Base-by-base conservation (phyloP, 2,113 vertebrate genomes). In the Pristiophorus japonicus region DNA sequence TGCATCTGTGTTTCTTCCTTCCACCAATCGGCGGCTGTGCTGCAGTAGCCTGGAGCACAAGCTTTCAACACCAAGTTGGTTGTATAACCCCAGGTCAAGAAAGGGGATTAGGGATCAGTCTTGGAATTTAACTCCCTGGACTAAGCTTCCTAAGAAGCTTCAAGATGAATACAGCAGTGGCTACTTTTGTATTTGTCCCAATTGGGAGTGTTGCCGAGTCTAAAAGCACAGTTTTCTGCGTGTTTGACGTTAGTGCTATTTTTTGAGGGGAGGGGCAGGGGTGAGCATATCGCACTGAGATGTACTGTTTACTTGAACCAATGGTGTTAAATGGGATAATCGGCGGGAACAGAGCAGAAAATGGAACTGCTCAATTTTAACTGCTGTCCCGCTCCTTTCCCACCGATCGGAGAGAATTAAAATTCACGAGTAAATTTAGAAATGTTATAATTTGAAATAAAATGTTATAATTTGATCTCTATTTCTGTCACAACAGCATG, bases 11-110 rank as follows among this genome's bases (percentile, higher is more conserved):
- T 51, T 51, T 51, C 45, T 51, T 94, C 42, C 22, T 20, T 51
- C 45, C 42, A 70, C 66, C 42, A 73, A 94, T 94, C 93, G 14
- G 66, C 42, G 47, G 4, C 93, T 73, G 27, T 47, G 93, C 24
- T 73, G 42, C 24, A 94, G 42, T 94, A 47, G 93, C 93, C 66
- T 51, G 65, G 24, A 94, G 93, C 93, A 70, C 66, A 51, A 67
- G 93, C 93, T 94, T 94, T 94, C 93, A 94, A 51, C 93, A 94
- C 66, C 38, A 73, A 30, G 65, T 34, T 73, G 93, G 93, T 70
- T 94, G 93, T 47, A 34, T 94, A 94, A 94, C 66, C 93, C 24
- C 12, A 70, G 93, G 93, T 94, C 93, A 94, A 47, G 66, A 1
- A 34, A 51, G 66, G 65, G 93, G 93, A 70, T 94, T 34, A 94